Percentiles rank a stretch among this genome's conserved stretches.
These are phyloP conservation scores for Atrina japonica DNA, from an alignment of 2,888 invertebrate genomes.

Conservation along the genomic window DNA sequence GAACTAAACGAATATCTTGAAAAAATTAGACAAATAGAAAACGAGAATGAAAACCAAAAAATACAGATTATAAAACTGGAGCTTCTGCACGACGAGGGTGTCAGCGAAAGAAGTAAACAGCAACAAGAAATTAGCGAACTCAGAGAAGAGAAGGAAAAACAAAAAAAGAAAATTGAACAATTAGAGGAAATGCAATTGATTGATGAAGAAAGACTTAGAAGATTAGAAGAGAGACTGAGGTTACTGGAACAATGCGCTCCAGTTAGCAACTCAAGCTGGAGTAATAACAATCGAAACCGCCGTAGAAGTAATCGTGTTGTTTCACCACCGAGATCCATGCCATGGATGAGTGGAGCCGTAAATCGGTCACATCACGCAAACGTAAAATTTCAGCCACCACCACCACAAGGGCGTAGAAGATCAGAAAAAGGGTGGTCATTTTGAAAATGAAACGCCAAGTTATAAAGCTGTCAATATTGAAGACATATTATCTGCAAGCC, in stretches of 20 bases:
- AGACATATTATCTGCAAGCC: too few relatives aligned
- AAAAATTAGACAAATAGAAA: slow-evolving; percentile 54
- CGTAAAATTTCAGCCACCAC: slow-evolving; percentile 54
- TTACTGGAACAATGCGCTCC: slow-evolving; percentile 41
- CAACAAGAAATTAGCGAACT: slow-evolving; percentile 55
- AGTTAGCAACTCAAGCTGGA: not conserved
- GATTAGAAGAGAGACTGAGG: slow-evolving; percentile 56
- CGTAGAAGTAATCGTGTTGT: slow-evolving; percentile 48
- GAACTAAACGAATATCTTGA: slow-evolving; percentile 56
- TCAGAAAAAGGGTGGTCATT: slow-evolving; percentile 44
- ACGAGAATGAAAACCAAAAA: slow-evolving; percentile 58
- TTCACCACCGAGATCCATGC: slow-evolving; percentile 47
- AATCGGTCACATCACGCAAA: slow-evolving; percentile 59
- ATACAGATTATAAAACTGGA: slow-evolving; percentile 55
- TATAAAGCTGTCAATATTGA: not conserved
- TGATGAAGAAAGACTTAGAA: slow-evolving; percentile 54
- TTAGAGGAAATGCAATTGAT: slow-evolving; percentile 56
- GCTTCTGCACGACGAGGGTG: slow-evolving; percentile 59
- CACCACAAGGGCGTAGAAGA: slow-evolving; percentile 25
- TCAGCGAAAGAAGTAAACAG: slow-evolving; percentile 55
- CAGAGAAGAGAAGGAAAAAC: slow-evolving; percentile 55
- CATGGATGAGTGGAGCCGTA: slow-evolving; percentile 62
- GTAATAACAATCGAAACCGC: slow-evolving; percentile 2
- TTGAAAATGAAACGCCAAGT: not conserved
- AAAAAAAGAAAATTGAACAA: slow-evolving; percentile 51